Evolutionary conservation across 2,113 vertebrate genomes (phyloP).

Genomic region (Falcunculus frontatus): DNA sequence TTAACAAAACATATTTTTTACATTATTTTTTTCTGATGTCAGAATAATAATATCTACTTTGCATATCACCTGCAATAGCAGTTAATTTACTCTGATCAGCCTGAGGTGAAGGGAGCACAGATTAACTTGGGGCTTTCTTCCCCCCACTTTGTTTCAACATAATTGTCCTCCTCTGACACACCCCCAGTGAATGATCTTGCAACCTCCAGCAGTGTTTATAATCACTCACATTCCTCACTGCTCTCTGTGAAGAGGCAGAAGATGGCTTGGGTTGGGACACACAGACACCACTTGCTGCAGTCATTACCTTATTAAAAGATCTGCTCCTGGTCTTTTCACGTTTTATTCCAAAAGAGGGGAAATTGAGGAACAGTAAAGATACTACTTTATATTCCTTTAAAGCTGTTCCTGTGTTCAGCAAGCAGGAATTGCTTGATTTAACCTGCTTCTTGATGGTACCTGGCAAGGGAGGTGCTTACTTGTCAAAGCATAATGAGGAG

Average conservation of each 20-base stretch:
- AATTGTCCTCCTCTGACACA: slow-evolving; percentile 3
- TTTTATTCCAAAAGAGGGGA: background rate
- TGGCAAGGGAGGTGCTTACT: background rate
- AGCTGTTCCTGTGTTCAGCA: background rate
- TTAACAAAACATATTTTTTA: background rate
- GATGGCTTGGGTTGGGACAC: background rate
- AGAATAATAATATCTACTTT: slow-evolving; percentile 21
- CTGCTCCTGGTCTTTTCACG: background rate
- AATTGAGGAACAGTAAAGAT: background rate
- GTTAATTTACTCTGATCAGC: slow-evolving; percentile 47
- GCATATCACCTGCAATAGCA: background rate
- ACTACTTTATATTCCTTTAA: background rate
- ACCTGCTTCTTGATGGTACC: background rate
- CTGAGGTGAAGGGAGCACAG: slow-evolving; percentile 41
- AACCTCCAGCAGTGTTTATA: background rate
- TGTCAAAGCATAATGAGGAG: background rate
- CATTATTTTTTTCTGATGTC: background rate
- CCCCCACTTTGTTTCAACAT: background rate
- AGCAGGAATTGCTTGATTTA: background rate
- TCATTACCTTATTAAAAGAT: background rate
- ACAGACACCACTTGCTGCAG: background rate
- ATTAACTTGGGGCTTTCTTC: slow-evolving; percentile 6
- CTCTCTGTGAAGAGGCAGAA: background rate
- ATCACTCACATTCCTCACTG: background rate
- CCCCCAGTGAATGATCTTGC: background rate